These are phyloP conservation scores for Lepidonotus clava DNA, from an alignment of 2,888 invertebrate species.

Conservation along the genomic window DNA sequence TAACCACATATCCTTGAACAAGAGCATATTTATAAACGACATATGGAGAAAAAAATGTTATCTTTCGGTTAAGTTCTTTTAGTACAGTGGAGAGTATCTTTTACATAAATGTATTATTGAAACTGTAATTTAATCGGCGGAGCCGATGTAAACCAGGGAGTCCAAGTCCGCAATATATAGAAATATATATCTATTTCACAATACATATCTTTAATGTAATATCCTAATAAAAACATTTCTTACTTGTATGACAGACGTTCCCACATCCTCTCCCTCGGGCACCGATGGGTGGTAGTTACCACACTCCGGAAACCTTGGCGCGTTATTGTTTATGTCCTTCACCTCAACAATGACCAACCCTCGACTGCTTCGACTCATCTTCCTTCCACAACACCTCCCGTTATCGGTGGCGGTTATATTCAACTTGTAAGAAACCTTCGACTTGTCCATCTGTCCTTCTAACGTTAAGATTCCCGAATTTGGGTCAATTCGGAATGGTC, in stretches of 20 bases:
- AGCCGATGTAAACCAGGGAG: no score
- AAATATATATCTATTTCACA: no score
- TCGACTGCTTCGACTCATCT: constrained; percentile 93
- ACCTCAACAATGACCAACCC: constrained; percentile 98
- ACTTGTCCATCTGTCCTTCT: constrained; percentile 70
- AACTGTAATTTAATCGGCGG: no score
- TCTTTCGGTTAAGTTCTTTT: no score
- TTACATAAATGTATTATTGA: no score
- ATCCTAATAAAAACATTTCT: no score
- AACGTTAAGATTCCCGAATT: constrained; percentile 77
- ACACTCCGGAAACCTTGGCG: constrained; percentile 96
- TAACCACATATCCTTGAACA: no score
- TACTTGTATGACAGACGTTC: constrained; percentile 64
- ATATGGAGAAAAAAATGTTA: no score
- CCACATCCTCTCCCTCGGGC: constrained; percentile 64
- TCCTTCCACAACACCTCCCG: constrained; percentile 96
- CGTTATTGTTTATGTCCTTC: constrained; percentile 98
- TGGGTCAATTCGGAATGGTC: constrained; percentile 77
- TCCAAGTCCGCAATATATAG: no score
- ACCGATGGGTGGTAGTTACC: constrained; percentile 91
- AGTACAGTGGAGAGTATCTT: no score
- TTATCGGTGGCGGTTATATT: constrained; percentile 99
- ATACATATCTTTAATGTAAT: no score
- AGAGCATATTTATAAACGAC: no score
- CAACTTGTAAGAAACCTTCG: constrained; percentile 87